A percentile compares a stretch with the other conserved stretches of the same genome.
These are phyloP conservation scores for Ascidia mentula DNA, from an alignment of 23 tunicate species.

Conservation along the genomic window DNA sequence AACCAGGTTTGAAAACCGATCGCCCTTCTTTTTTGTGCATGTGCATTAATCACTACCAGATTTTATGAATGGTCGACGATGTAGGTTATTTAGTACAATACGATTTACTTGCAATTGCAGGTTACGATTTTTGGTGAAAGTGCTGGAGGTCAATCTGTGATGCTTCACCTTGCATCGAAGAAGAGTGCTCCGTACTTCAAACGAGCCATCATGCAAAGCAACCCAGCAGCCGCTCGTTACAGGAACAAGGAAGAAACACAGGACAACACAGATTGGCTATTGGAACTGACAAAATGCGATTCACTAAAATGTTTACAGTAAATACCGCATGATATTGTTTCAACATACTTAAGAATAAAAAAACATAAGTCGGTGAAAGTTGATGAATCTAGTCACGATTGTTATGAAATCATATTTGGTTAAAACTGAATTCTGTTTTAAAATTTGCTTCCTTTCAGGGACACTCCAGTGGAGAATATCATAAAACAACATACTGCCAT, in stretches of 20 bases:
- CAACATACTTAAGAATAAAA: too few relatives aligned
- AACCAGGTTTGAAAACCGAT: conserved; percentile 31
- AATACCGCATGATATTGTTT: neutral
- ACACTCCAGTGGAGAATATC: neutral
- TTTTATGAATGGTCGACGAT: too few relatives aligned
- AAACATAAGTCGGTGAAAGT: neutral
- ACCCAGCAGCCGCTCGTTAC: conserved; percentile 46
- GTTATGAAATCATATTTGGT: neutral
- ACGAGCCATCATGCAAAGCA: conserved; percentile 58
- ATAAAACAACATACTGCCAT: neutral
- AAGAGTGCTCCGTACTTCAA: conserved; percentile 35
- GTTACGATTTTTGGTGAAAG: conserved; percentile 73
- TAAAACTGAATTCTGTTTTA: neutral
- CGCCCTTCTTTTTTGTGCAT: too few relatives aligned
- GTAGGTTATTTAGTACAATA: too few relatives aligned
- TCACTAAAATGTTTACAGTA: neutral
- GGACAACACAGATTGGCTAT: conserved; percentile 18
- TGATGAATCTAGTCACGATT: neutral
- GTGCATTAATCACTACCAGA: too few relatives aligned
- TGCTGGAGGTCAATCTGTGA: conserved; percentile 62
- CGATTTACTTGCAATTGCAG: conserved; percentile 4
- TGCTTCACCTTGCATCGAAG: conserved; percentile 46
- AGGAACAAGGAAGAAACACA: conserved; percentile 18
- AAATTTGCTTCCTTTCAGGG: too few relatives aligned
- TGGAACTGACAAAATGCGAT: conserved; percentile 9